These are phyloP conservation scores for Theodoxus fluviatilis DNA, from an alignment of 2,888 invertebrate genomes.

Conservation along the genomic window DNA sequence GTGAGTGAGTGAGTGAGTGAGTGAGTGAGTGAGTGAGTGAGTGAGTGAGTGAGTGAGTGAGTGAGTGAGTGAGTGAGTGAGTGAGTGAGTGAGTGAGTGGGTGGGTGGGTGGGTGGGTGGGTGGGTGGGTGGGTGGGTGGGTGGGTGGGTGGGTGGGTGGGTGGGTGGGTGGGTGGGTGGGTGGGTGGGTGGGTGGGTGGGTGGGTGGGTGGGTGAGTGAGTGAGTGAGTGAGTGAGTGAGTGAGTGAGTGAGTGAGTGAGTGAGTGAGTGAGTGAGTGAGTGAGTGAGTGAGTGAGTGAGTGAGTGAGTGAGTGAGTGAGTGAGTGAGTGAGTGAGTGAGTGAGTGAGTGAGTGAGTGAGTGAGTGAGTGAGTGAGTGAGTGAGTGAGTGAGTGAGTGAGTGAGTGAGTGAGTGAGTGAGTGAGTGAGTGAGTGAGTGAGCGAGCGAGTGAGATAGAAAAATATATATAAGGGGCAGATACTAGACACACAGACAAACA, in stretches of 20 bases:
- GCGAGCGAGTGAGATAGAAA: background rate
- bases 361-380: slow-evolving; percentile 2
- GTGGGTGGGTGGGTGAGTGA: slow-evolving; percentile 1
- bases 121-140: slow-evolving; percentile 14
- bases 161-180: background rate
- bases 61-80: background rate
- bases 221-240: slow-evolving; percentile 12
- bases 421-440: slow-evolving; percentile 9
- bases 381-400: background rate
- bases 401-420: slow-evolving; percentile 21
- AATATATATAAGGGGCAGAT: background rate
- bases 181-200: background rate
- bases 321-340: slow-evolving; percentile 18
- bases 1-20: too few relatives aligned
- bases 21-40: slow-evolving; percentile 5
- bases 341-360: background rate
- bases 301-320: slow-evolving; percentile 10
- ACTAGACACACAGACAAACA: background rate
- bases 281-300: background rate
- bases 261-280: slow-evolving; percentile 6
- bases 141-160: background rate
- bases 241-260: background rate
- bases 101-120: too few relatives aligned
- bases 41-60: slow-evolving; percentile 2
- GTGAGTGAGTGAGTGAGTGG: slow-evolving; percentile 16